phyloP scores from a whole-genome alignment of 2,888 invertebrate species.

The Thereva nobilitata region DNA sequence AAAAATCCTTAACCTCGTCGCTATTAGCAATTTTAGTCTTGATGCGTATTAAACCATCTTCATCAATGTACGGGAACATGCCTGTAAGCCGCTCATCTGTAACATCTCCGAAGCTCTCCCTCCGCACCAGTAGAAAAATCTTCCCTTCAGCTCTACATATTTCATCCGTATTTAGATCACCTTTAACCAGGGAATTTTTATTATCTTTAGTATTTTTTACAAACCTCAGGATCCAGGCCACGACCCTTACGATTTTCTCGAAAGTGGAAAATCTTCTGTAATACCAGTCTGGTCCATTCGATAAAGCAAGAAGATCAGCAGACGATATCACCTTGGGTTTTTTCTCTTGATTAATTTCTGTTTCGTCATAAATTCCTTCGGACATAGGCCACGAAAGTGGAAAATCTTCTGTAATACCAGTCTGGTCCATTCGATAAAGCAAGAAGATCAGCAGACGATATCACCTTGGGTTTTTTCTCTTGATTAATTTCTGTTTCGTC shows the following conservation, averaged over 20 bases:
- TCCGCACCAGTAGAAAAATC: conserved; percentile 2
- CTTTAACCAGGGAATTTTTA: no score
- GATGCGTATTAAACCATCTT: conserved; percentile 40
- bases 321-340: no score
- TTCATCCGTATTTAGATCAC: conserved; percentile 2
- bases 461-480: neutral
- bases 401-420: no score
- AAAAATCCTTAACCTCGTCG: conserved; percentile 42
- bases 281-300: no score
- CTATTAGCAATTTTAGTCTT: conserved; percentile 42
- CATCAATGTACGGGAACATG: conserved; percentile 38
- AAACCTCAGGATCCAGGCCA: no score
- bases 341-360: conserved; percentile 11
- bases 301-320: no score
- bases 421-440: no score
- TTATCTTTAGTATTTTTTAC: no score
- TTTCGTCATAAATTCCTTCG: conserved; percentile 1
- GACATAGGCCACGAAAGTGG: neutral
- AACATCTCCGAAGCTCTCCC: conserved; percentile 23
- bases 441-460: no score
- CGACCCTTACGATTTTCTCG: no score
- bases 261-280: no score
- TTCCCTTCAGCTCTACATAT: neutral
- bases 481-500: conserved; percentile 7
- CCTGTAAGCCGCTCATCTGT: conserved; percentile 30